Percentiles rank a stretch among this genome's conserved stretches.
Evolutionary conservation across 2,797 vertebrate species (phyloP).

Genomic region (Xenopus petersii): DNA sequence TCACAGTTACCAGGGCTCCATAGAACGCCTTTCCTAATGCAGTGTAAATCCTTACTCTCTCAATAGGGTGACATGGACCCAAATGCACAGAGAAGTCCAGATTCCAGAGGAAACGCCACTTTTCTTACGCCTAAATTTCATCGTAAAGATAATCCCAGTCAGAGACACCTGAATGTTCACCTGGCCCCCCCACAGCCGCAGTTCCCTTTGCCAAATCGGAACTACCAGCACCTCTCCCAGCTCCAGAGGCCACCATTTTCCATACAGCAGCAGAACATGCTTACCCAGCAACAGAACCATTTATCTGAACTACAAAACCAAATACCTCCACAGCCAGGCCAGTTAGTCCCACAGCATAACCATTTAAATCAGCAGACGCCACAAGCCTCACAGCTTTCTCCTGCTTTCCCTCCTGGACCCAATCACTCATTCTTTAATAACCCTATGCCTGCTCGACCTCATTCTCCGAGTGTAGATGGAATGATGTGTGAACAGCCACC

Average conservation of each 20-base stretch:
- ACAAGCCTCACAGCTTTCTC: conserved; percentile 68
- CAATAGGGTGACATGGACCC: conserved; percentile 82
- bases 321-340: conserved; percentile 72
- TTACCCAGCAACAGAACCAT: conserved; percentile 74
- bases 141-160: conserved; percentile 85
- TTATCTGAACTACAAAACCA: conserved; percentile 70
- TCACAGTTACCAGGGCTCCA: too few relatives aligned
- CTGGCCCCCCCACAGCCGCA: conserved; percentile 82
- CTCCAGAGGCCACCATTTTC: conserved; percentile 80
- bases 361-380: conserved; percentile 66
- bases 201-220: conserved; percentile 73
- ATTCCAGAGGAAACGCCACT: conserved; percentile 74
- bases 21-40: too few relatives aligned
- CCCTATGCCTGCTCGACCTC: conserved; percentile 79
- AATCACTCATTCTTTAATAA: conserved; percentile 83
- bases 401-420: conserved; percentile 67
- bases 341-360: conserved; percentile 67
- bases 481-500: conserved; percentile 69
- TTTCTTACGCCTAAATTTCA: conserved; percentile 83
- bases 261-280: conserved; percentile 70
- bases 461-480: conserved; percentile 83
- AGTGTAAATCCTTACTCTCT: neutral
- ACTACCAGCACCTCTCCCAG: conserved; percentile 79
- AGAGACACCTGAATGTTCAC: conserved; percentile 86
- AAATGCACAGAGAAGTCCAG: conserved; percentile 80